A percentile compares a stretch with the other conserved stretches of the same genome.
These are phyloP conservation scores for Sternotherus odoratus DNA, from an alignment of 2,797 vertebrate species.

Conservation along the genomic window DNA sequence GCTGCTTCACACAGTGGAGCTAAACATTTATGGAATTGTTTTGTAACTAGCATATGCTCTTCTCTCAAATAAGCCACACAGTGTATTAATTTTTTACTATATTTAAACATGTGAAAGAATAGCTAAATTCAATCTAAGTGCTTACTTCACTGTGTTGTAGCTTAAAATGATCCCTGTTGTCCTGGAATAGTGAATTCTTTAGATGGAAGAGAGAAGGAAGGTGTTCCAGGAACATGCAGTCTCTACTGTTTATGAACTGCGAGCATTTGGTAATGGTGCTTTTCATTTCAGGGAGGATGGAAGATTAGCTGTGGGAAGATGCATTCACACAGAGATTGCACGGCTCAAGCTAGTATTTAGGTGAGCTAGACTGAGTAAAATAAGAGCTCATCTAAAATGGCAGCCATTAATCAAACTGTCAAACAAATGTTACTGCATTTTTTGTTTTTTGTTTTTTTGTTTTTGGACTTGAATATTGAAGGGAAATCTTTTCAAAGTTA, in stretches of 20 bases:
- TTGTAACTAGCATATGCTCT: neutral
- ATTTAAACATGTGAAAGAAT: neutral
- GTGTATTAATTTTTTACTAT: neutral
- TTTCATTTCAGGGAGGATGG: neutral
- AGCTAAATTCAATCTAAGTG: neutral
- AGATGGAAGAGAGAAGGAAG: neutral
- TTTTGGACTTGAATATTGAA: neutral
- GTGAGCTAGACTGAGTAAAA: neutral
- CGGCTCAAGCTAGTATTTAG: neutral
- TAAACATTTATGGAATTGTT: neutral
- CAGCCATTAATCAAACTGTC: neutral
- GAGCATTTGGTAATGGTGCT: neutral
- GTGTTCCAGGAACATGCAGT: neutral
- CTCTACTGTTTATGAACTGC: neutral
- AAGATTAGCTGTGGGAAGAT: neutral
- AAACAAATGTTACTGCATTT: neutral
- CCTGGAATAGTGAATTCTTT: neutral
- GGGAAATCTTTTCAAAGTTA: neutral
- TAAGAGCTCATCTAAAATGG: neutral
- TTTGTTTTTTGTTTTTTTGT: neutral
- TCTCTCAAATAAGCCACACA: neutral
- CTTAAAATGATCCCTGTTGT: accelerated
- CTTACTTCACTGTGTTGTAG: neutral
- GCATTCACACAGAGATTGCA: neutral
- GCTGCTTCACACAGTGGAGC: accelerated